Percentiles rank a stretch among this genome's conserved stretches.
Conservation (phyloP, 2,113 vertebrate species). For the Colaptes auratus region DNA sequence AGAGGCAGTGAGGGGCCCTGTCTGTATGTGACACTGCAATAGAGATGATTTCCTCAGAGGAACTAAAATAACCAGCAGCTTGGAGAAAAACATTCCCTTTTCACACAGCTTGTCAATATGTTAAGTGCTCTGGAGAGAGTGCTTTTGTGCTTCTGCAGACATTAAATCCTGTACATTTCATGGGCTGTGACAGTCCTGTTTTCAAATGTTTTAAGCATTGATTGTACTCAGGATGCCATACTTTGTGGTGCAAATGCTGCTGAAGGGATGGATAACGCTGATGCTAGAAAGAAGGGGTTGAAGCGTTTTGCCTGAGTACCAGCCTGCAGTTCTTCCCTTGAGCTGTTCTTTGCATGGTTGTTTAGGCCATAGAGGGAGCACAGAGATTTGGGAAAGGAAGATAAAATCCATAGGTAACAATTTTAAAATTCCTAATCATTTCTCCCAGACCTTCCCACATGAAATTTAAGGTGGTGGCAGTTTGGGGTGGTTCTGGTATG, state of each 20-base stretch:
- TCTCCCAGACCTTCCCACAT: neutral
- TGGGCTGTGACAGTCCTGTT: constrained; percentile 13
- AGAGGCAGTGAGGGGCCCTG: neutral
- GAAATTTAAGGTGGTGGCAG: neutral
- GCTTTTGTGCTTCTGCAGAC: constrained; percentile 51
- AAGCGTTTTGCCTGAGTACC: neutral
- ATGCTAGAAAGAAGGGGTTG: neutral
- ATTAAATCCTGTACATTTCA: neutral
- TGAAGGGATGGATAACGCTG: neutral
- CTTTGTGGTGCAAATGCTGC: neutral
- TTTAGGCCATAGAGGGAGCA: neutral
- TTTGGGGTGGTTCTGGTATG: neutral
- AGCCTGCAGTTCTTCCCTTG: neutral
- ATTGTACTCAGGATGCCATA: neutral
- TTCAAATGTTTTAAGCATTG: constrained; percentile 27
- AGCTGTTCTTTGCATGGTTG: neutral
- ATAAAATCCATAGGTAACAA: neutral
- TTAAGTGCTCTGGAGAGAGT: constrained; percentile 46
- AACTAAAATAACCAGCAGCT: neutral
- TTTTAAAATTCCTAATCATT: fast-evolving
- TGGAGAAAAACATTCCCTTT: constrained; percentile 17
- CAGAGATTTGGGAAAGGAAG: neutral
- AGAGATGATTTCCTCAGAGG: neutral
- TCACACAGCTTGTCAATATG: constrained; percentile 31
- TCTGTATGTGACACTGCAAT: neutral